phyloP scores from a whole-genome alignment of 2,113 vertebrate species.

The Ceuthmochares aereus region DNA sequence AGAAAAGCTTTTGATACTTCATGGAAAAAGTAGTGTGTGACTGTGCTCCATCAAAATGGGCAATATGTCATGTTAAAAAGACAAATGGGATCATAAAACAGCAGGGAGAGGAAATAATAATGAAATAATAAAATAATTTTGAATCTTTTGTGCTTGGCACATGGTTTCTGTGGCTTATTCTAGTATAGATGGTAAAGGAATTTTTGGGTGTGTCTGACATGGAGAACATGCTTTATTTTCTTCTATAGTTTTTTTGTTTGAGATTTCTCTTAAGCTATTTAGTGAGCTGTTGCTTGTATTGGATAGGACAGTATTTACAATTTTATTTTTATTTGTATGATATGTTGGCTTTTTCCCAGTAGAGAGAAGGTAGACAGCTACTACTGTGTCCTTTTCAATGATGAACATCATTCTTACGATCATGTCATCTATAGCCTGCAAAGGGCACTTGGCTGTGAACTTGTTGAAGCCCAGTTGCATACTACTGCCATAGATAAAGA shows the following conservation, averaged over 20 bases:
- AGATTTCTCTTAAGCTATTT: not conserved
- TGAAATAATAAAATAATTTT: not conserved
- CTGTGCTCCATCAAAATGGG: not conserved
- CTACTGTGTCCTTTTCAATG: slow-evolving; percentile 97
- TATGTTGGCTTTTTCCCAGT: slow-evolving; percentile 23
- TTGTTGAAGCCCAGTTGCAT: slow-evolving; percentile 87
- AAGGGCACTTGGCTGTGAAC: slow-evolving; percentile 89
- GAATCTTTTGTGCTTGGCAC: not conserved
- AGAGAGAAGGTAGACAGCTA: slow-evolving; percentile 84
- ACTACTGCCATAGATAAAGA: slow-evolving; percentile 95
- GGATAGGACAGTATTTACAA: not conserved
- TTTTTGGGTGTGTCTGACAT: not conserved
- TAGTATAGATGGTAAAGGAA: not conserved
- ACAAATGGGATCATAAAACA: not conserved
- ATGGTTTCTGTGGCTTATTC: not conserved
- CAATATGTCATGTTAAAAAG: not conserved
- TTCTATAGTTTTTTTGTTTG: not conserved
- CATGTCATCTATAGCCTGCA: slow-evolving; percentile 97
- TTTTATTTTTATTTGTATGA: not conserved
- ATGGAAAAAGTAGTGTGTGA: not conserved
- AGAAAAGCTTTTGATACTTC: not conserved
- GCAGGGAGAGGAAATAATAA: not conserved
- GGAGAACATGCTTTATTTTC: not conserved
- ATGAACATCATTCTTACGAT: slow-evolving; percentile 97
- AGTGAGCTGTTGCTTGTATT: not conserved